Evolutionary conservation across 2,113 vertebrate species (phyloP).

Genomic region (Ceratotherium simum): DNA sequence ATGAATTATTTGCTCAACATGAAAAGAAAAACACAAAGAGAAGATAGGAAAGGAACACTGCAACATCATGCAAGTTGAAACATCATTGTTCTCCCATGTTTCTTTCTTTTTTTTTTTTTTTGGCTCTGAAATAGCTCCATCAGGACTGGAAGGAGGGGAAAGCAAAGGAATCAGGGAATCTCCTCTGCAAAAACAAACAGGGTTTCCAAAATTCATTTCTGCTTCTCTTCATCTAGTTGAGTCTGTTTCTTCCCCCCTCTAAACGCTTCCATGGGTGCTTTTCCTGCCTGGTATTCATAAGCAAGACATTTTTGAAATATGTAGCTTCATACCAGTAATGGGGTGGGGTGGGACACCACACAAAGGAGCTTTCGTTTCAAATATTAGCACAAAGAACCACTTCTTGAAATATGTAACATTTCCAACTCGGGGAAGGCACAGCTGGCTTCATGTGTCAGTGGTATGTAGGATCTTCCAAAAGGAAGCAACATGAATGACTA

Average conservation of each 20-base stretch:
- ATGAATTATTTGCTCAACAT: background rate
- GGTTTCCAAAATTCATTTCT: conserved; percentile 31
- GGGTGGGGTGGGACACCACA: conserved; percentile 23
- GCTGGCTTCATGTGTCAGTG: background rate
- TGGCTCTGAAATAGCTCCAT: conserved; percentile 50
- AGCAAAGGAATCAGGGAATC: conserved; percentile 54
- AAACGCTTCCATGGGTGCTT: background rate
- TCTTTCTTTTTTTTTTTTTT: background rate
- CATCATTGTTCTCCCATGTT: background rate
- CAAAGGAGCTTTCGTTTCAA: conserved; percentile 73
- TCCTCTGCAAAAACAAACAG: conserved; percentile 47
- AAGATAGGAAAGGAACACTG: background rate
- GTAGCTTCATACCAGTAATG: conserved; percentile 59
- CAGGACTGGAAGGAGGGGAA: background rate
- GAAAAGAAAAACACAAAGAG: conserved; percentile 39
- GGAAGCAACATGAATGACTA: background rate
- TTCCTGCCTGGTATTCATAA: conserved; percentile 62
- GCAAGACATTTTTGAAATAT: conserved; percentile 62
- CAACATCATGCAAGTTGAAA: background rate
- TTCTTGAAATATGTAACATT: conserved; percentile 65
- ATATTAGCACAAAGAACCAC: conserved; percentile 69
- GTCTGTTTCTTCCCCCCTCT: background rate
- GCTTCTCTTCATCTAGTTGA: conserved; percentile 20
- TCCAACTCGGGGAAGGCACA: conserved; percentile 48
- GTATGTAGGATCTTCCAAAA: background rate